Percentiles rank a stretch among this genome's conserved stretches.
phyloP scores from a whole-genome alignment of 2,797 vertebrate species.

The Erithacus rubecula region DNA sequence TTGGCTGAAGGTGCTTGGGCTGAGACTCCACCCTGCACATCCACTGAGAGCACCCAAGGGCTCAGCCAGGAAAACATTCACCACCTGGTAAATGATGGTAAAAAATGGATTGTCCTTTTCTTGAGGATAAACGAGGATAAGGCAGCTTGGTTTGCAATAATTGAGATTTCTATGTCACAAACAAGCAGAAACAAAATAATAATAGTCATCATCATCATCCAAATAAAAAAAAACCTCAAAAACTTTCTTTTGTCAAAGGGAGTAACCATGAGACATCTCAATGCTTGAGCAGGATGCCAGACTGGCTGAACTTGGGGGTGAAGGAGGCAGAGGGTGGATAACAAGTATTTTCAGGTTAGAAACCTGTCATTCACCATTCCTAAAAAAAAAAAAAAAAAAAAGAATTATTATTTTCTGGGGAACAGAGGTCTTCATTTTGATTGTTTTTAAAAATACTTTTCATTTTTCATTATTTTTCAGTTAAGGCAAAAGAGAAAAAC shows the following conservation, averaged over 20 bases:
- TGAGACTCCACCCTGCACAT: neutral
- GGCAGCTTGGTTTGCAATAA: neutral
- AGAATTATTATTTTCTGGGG: neutral
- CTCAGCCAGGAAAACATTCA: neutral
- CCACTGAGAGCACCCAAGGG: rapidly evolving
- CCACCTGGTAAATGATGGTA: neutral
- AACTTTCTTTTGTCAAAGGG: neutral
- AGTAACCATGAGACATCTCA: neutral
- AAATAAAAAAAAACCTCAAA: neutral
- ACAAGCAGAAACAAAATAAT: neutral
- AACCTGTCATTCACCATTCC: neutral
- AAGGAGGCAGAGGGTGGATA: neutral
- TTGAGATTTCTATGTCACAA: neutral
- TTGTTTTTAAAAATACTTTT: neutral
- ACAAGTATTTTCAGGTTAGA: neutral
- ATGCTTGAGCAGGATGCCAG: neutral
- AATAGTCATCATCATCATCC: neutral
- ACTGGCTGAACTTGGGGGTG: neutral
- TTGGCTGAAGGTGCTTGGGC: neutral
- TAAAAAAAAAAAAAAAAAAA: neutral
- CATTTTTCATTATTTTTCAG: neutral
- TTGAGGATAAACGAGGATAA: neutral
- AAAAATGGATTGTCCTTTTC: neutral
- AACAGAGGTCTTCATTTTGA: neutral
- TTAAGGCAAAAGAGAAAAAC: neutral